Evolutionary conservation across 2,888 invertebrate species (phyloP), one percentile per base, ranked within the genome.

Genomic region (Cyrtodaria siliqua): DNA sequence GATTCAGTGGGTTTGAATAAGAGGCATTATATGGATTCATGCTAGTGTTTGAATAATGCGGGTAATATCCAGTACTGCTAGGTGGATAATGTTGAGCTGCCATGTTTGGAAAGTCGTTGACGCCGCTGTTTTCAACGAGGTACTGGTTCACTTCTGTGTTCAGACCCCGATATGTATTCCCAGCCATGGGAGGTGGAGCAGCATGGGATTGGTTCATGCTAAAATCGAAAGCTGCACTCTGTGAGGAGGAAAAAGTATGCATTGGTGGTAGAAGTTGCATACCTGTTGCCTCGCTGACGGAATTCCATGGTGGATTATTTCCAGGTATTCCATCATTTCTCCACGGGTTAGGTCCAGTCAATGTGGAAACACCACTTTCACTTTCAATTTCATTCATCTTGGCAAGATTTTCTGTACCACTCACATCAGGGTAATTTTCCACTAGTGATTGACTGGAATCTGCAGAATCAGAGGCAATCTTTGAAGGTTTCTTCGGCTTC

Each of bases 241-340:
- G 53, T 40, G 6, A 18, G 4, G 64, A 29, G n/a, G 64, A 44
- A 47, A 55, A 64, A 2, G 77, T 63, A 24, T 77, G 77, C 77
- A 77, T 71, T 20, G 77, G 47, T 3, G 77, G 77, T 26, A 77
- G 55, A 16, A 55, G 24, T 9, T 42, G 53, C 24, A 38, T 24
- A 40, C 29, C 9, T 23, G 55, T 44, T 14, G 40, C 16, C 9
- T 56, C 23, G 6, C 18, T 56, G 26, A 18, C 56, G 2, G 38
- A 4, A 38, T 18, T 27, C 44, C 16, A 14, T 47, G 8, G 27
- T n/a, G 44, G 2, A 16, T 44, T 33, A 12, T 33, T 33, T 33
- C 12, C 33, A 8, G 4, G 33, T 8, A 8, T 4, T 33, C 33
- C 16, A 12, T 59, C 59, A 20, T 26, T 40, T 26, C 59, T 42